Percentiles rank a stretch among this genome's conserved stretches.
Conservation (phyloP, 2,888 invertebrate genomes). For the Brachynemurus nebulosus region DNA sequence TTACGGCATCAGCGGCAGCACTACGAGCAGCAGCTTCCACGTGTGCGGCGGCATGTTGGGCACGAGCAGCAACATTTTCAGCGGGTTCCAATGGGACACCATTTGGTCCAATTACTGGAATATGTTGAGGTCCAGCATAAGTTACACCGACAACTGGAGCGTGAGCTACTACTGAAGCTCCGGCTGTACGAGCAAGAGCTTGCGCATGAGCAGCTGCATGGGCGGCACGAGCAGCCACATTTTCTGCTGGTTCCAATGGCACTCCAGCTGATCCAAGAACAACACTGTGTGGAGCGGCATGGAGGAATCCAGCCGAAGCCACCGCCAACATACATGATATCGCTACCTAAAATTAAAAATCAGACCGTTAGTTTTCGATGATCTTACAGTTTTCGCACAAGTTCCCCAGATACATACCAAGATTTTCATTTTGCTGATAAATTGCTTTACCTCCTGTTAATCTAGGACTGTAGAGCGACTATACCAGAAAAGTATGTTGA, state of each 20-base stretch:
- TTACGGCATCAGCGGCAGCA: slow-evolving; percentile 1
- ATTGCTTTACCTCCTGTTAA: slow-evolving; percentile 1
- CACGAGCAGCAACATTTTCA: slow-evolving; percentile 8
- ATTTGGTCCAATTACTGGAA: slow-evolving; percentile 10
- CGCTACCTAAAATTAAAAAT: neutral
- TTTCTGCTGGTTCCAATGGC: slow-evolving; percentile 9
- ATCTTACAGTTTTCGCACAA: neutral
- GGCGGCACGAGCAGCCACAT: slow-evolving; percentile 9
- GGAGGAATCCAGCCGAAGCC: neutral
- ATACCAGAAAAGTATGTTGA: neutral
- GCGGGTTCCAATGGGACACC: slow-evolving; percentile 9
- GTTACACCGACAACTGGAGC: neutral
- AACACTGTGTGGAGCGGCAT: slow-evolving; percentile 1
- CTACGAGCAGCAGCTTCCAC: slow-evolving; percentile 3
- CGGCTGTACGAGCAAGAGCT: slow-evolving; percentile 37
- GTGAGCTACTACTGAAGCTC: slow-evolving; percentile 20
- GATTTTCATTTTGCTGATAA: neutral
- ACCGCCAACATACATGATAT: neutral
- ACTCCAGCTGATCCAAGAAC: slow-evolving; percentile 7
- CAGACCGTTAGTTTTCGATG: neutral
- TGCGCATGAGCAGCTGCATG: slow-evolving; percentile 22
- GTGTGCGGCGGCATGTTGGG: slow-evolving; percentile 4
- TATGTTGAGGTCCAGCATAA: slow-evolving; percentile 9
- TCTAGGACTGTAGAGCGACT: slow-evolving; percentile 3
- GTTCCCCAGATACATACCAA: neutral